Base-by-base conservation (phyloP, 2,797 vertebrate species). In the Poecile montanus region DNA sequence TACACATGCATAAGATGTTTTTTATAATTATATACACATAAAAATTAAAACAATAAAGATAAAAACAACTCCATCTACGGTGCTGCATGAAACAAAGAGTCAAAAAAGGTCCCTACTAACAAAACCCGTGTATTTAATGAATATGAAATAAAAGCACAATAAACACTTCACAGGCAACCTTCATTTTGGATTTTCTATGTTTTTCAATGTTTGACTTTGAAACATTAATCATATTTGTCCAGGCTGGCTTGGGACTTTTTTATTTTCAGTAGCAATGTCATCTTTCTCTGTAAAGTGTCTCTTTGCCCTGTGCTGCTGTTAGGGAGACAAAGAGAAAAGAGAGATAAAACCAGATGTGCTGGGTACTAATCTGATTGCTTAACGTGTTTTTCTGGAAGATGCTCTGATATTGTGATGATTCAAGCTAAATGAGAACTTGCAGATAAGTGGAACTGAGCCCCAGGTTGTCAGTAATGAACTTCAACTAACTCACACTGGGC, bases 391-490 rank as follows among this genome's bases (percentile, higher is more conserved):
- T 93, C 82, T 91, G 66, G 79, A 94, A 94, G 89, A 88, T 88
- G 34, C 51, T 89, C 48, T 60, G 78, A 95, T 96, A 83, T 62
- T 50, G 70, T 60, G 85, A 81, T 76, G 82, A 86, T 91, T 88
- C 58, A 60, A 81, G 56, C 70, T 96, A 95, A 95, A 93, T 91
- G 91, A 95, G 87, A 88, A 93, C 56, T 95, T 86, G 79, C 87
- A 94, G 92, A 95, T 93, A 95, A 95, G 56, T 93, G 92, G 89
- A 95, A 88, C 44, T 72, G 70, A 95, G 95, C 93, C 93, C 72
- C 79, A 86, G 92, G 93, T 93, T 95, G 87, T 94, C 91, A 83
- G 75, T 95, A 95, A 96, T 95, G 89, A 93, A 95, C 94, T 95
- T 95, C 94, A 93, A 25, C 87, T 80, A 92, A 94, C 62, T 95